phyloP scores from a whole-genome alignment of 2,888 invertebrate genomes.

The Drosophila mimica region DNA sequence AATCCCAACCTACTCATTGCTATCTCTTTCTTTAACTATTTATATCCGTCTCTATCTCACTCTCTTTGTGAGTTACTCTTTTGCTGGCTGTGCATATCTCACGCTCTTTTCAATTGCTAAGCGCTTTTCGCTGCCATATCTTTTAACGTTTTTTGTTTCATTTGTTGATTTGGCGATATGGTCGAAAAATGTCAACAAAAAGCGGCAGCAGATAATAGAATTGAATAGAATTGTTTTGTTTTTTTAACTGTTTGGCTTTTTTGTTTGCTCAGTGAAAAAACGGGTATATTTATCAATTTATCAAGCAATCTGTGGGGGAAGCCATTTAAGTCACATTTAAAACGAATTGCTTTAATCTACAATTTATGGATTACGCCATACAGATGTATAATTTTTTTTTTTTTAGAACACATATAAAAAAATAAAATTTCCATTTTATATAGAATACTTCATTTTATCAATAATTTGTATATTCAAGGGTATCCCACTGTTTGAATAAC shows the following conservation, averaged over 20 bases:
- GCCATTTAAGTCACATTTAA: background rate
- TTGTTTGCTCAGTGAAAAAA: slow-evolving; percentile 18
- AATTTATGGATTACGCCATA: no score
- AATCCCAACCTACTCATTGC: slow-evolving; percentile 22
- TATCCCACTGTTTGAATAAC: slow-evolving; percentile 11
- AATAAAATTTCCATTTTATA: background rate
- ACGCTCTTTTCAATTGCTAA: slow-evolving; percentile 49
- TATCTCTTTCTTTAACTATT: slow-evolving; percentile 3
- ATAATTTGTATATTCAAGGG: slow-evolving; percentile 10
- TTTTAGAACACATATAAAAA: background rate
- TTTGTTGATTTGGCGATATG: slow-evolving; percentile 48
- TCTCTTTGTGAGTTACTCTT: background rate
- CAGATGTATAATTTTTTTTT: background rate
- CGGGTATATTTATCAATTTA: slow-evolving; percentile 5
- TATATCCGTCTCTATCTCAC: background rate
- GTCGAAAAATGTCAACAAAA: slow-evolving; percentile 62
- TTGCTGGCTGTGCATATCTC: slow-evolving; percentile 49
- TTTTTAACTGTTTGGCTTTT: slow-evolving; percentile 42
- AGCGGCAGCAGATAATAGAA: slow-evolving; percentile 66
- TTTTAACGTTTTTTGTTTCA: slow-evolving; percentile 45
- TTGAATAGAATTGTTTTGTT: slow-evolving; percentile 49
- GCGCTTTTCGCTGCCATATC: slow-evolving; percentile 52
- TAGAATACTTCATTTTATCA: background rate
- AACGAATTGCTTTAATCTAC: background rate
- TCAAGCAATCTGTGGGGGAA: slow-evolving; percentile 1